These are phyloP conservation scores for Leptestheria dahalacensis DNA, from an alignment of 1,140 invertebrate genomes.

Conservation along the genomic window DNA sequence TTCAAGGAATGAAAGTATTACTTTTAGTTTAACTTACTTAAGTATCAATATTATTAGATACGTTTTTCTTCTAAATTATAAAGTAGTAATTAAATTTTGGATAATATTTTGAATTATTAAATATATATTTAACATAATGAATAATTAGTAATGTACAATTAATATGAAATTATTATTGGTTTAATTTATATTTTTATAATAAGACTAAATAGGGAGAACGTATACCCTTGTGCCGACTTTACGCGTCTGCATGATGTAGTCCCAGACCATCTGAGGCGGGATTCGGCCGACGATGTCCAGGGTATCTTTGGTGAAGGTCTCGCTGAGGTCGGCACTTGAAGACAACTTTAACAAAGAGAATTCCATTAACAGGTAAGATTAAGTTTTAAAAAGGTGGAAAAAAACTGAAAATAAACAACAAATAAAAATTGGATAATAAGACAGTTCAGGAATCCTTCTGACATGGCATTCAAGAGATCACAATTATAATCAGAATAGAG, in stretches of 20 bases:
- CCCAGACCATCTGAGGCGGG: slow-evolving; percentile 76
- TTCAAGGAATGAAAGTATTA: too few species aligned
- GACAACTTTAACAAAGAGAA: slow-evolving; percentile 6
- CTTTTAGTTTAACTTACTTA: too few species aligned
- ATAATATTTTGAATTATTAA: neutral
- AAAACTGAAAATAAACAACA: too few species aligned
- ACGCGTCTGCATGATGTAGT: slow-evolving; percentile 81
- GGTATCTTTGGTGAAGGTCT: slow-evolving; percentile 4
- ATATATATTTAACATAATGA: neutral
- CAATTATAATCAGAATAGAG: too few species aligned
- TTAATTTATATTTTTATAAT: neutral
- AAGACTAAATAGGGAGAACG: slow-evolving; percentile 6
- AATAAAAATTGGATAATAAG: too few species aligned
- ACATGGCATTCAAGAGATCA: too few species aligned
- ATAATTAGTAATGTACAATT: neutral
- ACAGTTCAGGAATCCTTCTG: too few species aligned
- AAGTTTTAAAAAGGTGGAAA: too few species aligned
- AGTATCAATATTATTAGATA: too few species aligned
- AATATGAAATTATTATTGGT: neutral
- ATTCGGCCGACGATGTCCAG: slow-evolving; percentile 65
- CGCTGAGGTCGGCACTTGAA: neutral
- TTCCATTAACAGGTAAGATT: too few species aligned
- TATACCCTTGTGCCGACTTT: slow-evolving; percentile 55
- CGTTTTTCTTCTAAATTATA: neutral
- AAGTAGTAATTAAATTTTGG: too few species aligned